Base-by-base conservation (phyloP, 2,113 vertebrate genomes). In the Microcebus tavaratra region DNA sequence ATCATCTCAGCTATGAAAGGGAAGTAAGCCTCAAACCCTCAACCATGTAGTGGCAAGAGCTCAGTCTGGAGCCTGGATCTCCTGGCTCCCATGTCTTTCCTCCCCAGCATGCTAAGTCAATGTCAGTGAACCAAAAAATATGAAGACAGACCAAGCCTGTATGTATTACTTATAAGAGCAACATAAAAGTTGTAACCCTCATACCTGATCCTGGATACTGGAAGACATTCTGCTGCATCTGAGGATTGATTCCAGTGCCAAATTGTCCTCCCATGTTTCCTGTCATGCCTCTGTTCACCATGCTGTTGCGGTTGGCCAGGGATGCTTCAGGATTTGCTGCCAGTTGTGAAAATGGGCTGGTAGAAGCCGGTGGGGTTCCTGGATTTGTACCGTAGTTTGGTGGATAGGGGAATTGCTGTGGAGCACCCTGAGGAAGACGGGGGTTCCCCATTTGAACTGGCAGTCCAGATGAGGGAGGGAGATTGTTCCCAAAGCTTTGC, bases 211-310 rank as follows among this genome's bases (percentile, higher is more conserved):
- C 99, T 36, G 99, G 99, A 90, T 99, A 99, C 98, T 99, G 99
- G 94, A 99, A 99, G 98, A 99, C 98, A 72, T 99, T 99, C 98
- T 99, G 99, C 98, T 99, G 99, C 98, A 99, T 98, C 57, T 99
- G 98, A 8, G 99, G 97, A 97, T 88, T 99, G 94, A 99, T 98
- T 79, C 98, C 98, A 23, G 98, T 67, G 50, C 98, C 98, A 88
- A 99, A 99, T 98, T 99, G 99, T 86, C 99, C 99, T 97, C 98
- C 99, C 89, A 99, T 98, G 48, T 98, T 98, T 10, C 99, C 99
- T 94, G 99, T 97, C 98, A 99, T 98, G 88, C 99, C 97, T 98
- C 99, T 98, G 99, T 98, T 99, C 59, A 98, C 99, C 98, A 99
- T 98, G 93, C 98, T 97, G 88, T 92, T 97, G 94, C 99, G 99